Base-by-base conservation (phyloP, 2,113 vertebrate species). In the Ovibos moschatus region DNA sequence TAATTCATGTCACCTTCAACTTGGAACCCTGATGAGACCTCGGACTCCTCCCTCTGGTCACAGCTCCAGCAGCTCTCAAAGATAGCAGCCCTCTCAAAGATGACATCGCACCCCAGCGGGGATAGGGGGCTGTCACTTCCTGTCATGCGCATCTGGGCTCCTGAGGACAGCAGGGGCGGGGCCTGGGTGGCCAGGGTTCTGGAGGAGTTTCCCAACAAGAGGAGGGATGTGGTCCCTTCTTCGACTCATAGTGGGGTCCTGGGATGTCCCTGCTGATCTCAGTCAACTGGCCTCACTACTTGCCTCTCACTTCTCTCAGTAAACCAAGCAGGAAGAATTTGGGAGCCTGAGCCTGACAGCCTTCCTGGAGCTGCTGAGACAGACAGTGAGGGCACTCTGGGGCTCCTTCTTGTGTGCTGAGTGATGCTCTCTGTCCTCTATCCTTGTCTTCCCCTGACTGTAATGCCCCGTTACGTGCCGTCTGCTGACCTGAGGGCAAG, bases 151-250 rank as follows among this genome's bases (percentile, higher is more conserved):
- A 2, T 4, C 30, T 2, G 30, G 7, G 7, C 8, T 78, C n/a
- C 2, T 12, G 16, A 33, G 17, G 30, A 2, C 36, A 36, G 25
- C 15, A 13, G 12, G 19, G 10, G 62, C 1, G 1, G 79, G 19
- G 10, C 16, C 13, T 25, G 33, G 45, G 10, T 0, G 6, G n/a
- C n/a, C n/a, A n/a, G n/a, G n/a, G n/a, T n/a, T n/a, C n/a, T n/a
- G n/a, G n/a, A n/a, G n/a, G n/a, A n/a, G n/a, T n/a, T n/a, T n/a
- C n/a, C n/a, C n/a, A n/a, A n/a, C n/a, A n/a, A n/a, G n/a, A 7
- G 4, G 0, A 13, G 1, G 13, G 27, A 0, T 0, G 2, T 10
- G 17, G 88, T 4, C 1, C 8, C 43, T 47, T 21, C 3, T 0
- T 7, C 0, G 28, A 2, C 7, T 30, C 6, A 45, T 2, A 0